Evolutionary conservation across 2,888 invertebrate genomes (phyloP).

Genomic region (Platerodrilus igneus): DNA sequence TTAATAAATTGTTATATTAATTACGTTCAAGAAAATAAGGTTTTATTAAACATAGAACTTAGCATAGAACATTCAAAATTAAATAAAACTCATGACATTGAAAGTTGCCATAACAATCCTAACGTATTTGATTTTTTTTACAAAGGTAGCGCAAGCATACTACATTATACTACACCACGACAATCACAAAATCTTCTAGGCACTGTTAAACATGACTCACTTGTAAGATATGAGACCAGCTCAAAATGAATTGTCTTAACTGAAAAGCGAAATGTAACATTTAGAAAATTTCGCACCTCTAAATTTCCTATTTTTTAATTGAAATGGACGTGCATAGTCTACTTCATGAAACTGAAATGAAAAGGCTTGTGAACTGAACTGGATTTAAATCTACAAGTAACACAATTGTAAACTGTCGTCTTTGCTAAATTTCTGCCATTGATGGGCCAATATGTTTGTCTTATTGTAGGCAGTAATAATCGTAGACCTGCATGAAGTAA

Average conservation of each 20-base stretch:
- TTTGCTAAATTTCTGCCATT: slow-evolving; percentile 26
- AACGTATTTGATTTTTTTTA: no score
- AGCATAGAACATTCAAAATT: no score
- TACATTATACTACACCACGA: no score
- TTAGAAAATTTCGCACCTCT: slow-evolving; percentile 23
- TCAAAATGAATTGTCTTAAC: slow-evolving; percentile 28
- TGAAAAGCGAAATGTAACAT: slow-evolving; percentile 26
- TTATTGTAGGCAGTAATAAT: slow-evolving; percentile 17
- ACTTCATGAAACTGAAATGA: slow-evolving; percentile 32
- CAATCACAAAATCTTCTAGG: slow-evolving; percentile 25
- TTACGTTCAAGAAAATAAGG: no score
- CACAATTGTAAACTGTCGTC: slow-evolving; percentile 24
- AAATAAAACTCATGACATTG: no score
- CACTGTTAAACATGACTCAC: slow-evolving; percentile 21
- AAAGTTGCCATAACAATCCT: no score
- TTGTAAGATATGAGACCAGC: slow-evolving; percentile 18
- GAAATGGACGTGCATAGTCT: slow-evolving; percentile 32
- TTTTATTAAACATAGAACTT: no score
- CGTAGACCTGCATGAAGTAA: slow-evolving; percentile 21
- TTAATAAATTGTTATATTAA: no score
- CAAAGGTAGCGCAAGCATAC: no score
- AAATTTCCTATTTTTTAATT: slow-evolving; percentile 27
- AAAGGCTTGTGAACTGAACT: slow-evolving; percentile 7
- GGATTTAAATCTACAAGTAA: slow-evolving; percentile 27
- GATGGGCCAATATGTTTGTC: slow-evolving; percentile 33